Evolutionary conservation across 2,888 invertebrate genomes (phyloP).

Genomic region (Lasioglossum oenotherae): DNA sequence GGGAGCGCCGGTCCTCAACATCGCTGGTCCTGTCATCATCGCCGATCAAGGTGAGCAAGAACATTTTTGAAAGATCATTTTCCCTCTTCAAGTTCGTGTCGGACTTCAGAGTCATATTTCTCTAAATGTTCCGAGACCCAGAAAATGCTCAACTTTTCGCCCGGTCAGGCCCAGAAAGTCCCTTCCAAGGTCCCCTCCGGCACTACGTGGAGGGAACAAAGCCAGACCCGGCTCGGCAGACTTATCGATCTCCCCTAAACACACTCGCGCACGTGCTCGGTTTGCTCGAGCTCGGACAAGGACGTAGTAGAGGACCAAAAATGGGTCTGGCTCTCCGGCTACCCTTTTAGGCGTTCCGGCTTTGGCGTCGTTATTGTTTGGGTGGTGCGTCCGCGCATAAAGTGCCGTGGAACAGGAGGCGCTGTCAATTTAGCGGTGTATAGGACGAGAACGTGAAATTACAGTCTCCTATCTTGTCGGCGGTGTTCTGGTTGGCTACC

Average conservation of each 20-base stretch:
- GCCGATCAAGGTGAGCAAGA: slow-evolving; percentile 79
- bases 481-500: slow-evolving; percentile 3
- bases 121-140: background rate
- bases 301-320: slow-evolving; percentile 60
- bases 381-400: slow-evolving; percentile 65
- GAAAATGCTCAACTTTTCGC: background rate
- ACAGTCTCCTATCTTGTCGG: slow-evolving; percentile 57
- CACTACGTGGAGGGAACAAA: slow-evolving; percentile 52
- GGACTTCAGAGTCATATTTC: background rate
- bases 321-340: slow-evolving; percentile 50
- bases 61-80: too few relatives aligned
- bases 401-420: slow-evolving; percentile 62
- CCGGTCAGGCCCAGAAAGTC: background rate
- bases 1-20: slow-evolving; percentile 92
- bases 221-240: slow-evolving; percentile 42
- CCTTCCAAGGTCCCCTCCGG: slow-evolving; percentile 6
- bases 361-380: slow-evolving; percentile 70
- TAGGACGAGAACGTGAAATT: slow-evolving; percentile 65
- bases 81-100: too few relatives aligned
- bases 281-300: slow-evolving; percentile 38
- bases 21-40: slow-evolving; percentile 89
- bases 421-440: slow-evolving; percentile 72
- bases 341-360: slow-evolving; percentile 60
- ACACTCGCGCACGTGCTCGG: background rate
- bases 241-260: slow-evolving; percentile 57